These are phyloP conservation scores for Mormyrus iriodes DNA, from an alignment of 2,113 vertebrate genomes.

Conservation along the genomic window DNA sequence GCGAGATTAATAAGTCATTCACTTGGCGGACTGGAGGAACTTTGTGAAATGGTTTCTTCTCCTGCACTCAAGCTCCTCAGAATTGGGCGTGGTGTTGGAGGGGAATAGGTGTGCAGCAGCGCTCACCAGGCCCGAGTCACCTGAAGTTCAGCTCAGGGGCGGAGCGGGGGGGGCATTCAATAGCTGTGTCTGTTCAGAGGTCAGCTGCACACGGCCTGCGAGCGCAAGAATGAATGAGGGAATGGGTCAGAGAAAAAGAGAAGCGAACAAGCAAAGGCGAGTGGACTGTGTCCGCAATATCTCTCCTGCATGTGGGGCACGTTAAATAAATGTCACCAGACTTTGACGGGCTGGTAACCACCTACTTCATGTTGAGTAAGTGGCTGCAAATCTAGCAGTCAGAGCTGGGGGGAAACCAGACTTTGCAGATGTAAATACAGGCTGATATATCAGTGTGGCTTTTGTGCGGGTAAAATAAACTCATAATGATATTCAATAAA, in stretches of 20 bases:
- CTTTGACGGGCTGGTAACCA: background rate
- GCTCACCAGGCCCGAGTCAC: background rate
- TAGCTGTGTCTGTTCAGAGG: background rate
- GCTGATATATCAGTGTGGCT: background rate
- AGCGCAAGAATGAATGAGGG: conserved; percentile 16
- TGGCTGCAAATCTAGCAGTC: background rate
- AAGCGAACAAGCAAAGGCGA: conserved; percentile 23
- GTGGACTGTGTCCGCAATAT: background rate
- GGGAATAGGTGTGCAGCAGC: background rate
- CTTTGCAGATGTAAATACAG: background rate
- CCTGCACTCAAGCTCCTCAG: background rate
- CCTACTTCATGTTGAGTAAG: background rate
- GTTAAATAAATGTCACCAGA: conserved; percentile 20
- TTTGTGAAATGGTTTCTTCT: background rate
- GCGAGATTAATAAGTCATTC: background rate
- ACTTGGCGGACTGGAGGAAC: background rate
- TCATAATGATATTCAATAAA: conserved; percentile 2
- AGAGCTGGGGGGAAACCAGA: background rate
- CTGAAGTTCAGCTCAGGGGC: background rate
- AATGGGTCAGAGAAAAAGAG: conserved; percentile 31
- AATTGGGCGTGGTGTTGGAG: background rate
- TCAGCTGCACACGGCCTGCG: background rate
- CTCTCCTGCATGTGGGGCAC: background rate
- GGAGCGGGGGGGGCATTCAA: background rate
- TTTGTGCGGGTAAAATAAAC: background rate